Conservation (phyloP, 1,140 invertebrate genomes). For the Caerostris extrusa region DNA sequence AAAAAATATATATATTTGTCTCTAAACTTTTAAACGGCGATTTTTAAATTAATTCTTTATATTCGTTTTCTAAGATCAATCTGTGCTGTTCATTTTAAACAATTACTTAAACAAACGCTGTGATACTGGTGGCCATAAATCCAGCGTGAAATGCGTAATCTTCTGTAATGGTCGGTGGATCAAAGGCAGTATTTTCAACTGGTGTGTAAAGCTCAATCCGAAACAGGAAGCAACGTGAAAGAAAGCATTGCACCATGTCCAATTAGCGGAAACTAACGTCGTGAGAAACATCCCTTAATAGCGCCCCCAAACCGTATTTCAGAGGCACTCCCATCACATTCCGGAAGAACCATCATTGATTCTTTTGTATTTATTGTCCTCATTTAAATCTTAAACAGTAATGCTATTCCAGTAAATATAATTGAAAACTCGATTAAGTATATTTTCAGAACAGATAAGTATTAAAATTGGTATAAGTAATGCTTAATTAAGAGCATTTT, state of each 20-base stretch:
- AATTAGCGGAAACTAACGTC: constrained; percentile 1
- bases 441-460: no score
- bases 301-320: background rate
- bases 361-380: background rate
- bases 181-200: background rate
- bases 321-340: background rate
- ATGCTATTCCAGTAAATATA: no score
- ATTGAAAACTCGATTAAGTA: no score
- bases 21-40: no score
- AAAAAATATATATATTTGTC: no score
- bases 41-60: no score
- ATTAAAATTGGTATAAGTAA: no score
- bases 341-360: background rate
- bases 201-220: background rate
- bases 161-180: background rate
- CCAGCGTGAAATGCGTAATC: background rate
- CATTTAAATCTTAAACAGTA: no score
- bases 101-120: background rate
- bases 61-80: no score
- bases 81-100: no score
- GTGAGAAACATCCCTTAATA: background rate
- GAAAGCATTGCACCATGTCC: background rate
- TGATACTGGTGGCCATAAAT: background rate
- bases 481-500: no score
- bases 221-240: background rate